Percentiles rank a stretch among this genome's conserved stretches.
phyloP scores from a whole-genome alignment of 1,140 invertebrate species.

The Pantala flavescens region DNA sequence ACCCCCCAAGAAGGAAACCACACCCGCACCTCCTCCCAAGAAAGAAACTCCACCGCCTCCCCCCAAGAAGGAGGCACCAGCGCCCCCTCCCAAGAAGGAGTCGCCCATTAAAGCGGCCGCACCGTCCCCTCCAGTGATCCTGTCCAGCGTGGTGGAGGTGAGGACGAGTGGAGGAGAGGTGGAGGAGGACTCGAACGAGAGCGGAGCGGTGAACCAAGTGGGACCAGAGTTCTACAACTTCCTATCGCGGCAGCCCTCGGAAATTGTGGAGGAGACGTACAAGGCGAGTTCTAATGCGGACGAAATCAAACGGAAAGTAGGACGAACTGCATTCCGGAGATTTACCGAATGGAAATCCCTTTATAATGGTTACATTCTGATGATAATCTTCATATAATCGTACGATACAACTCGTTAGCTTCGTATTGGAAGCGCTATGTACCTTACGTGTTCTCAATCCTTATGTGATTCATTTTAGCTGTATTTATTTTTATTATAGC shows the following conservation, averaged over 20 bases:
- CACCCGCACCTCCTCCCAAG: background rate
- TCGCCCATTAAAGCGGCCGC: slow-evolving; percentile 43
- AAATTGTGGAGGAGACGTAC: slow-evolving; percentile 67
- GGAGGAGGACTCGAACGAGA: slow-evolving; percentile 27
- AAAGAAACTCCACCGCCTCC: background rate
- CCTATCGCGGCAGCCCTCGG: slow-evolving; percentile 68
- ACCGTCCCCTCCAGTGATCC: slow-evolving; percentile 29
- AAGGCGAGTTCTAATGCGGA: slow-evolving; percentile 33
- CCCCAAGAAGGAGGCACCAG: slow-evolving; percentile 16
- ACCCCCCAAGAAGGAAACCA: background rate
- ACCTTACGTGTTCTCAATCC: too few species aligned
- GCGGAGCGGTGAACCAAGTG: slow-evolving; percentile 42
- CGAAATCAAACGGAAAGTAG: background rate
- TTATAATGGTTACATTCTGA: too few species aligned
- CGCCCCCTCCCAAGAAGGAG: slow-evolving; percentile 34
- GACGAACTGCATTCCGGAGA: too few species aligned
- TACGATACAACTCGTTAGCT: too few species aligned
- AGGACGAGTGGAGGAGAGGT: slow-evolving; percentile 26
- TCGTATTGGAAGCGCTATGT: too few species aligned
- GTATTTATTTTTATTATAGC: too few species aligned
- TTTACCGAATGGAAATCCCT: too few species aligned
- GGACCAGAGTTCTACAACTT: slow-evolving; percentile 68
- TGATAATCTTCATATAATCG: too few species aligned
- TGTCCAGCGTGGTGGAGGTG: slow-evolving; percentile 32
- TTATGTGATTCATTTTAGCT: too few species aligned